Percentiles rank a stretch among this genome's conserved stretches.
phyloP scores from a whole-genome alignment of 92 coral and sea anemone species.

The Chrysogorgia sp. region DNA sequence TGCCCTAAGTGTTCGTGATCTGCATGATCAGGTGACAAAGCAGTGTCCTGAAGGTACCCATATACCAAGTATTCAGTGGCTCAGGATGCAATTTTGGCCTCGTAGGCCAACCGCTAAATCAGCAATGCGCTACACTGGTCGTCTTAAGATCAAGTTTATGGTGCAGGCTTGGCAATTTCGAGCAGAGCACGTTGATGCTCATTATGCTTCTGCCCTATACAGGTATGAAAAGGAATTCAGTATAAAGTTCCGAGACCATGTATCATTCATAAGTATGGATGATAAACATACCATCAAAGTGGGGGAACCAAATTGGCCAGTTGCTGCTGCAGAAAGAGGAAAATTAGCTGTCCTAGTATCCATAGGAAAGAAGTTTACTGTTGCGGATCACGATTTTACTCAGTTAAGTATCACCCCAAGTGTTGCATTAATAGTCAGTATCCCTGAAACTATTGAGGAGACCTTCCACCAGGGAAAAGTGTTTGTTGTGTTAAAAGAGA shows the following conservation, averaged over 20 bases:
- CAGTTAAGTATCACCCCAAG: too few relatives aligned
- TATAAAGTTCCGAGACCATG: constrained; percentile 23
- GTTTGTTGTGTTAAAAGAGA: too few relatives aligned
- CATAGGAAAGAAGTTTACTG: constrained; percentile 1
- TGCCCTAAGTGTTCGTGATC: constrained; percentile 41
- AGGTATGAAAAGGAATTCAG: constrained; percentile 38
- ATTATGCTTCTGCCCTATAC: constrained; percentile 54
- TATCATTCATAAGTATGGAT: constrained; percentile 18
- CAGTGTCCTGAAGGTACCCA: constrained; percentile 38
- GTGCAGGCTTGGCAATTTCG: constrained; percentile 54
- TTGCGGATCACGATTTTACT: constrained; percentile 49
- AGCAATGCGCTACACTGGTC: constrained; percentile 48
- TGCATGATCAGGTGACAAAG: constrained; percentile 44
- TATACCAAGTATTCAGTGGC: constrained; percentile 55
- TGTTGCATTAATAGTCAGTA: too few relatives aligned
- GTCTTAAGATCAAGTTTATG: constrained; percentile 45
- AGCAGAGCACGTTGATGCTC: constrained; percentile 57
- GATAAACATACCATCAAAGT: constrained; percentile 36
- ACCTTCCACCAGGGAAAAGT: too few relatives aligned
- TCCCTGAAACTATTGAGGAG: too few relatives aligned
- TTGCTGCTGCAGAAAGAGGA: constrained; percentile 13
- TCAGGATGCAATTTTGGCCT: constrained; percentile 53
- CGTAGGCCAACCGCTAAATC: constrained; percentile 50
- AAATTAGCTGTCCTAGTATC: neutral
- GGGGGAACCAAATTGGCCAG: constrained; percentile 10